Percentiles rank a stretch among this genome's conserved stretches.
Evolutionary conservation across 2,888 invertebrate genomes (phyloP).

Genomic region (Eupithecia subumbrata): DNA sequence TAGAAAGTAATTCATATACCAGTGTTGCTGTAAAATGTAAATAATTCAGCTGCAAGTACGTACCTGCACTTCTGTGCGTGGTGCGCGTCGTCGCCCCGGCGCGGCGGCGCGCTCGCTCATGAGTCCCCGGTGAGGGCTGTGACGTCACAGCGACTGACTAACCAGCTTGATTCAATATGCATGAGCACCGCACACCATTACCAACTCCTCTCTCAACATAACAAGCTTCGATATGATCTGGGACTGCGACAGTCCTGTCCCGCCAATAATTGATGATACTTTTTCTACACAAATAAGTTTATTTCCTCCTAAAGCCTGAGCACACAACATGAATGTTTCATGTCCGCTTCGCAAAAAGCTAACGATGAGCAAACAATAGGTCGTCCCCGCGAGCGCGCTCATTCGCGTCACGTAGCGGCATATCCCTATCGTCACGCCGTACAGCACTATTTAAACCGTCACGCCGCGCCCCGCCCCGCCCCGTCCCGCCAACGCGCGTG

Average conservation of each 20-base stretch:
- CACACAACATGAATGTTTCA: constrained; percentile 41
- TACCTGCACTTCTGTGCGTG: not conserved
- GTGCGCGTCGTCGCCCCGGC: not conserved
- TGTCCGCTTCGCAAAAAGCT: constrained; percentile 33
- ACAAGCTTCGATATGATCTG: not conserved
- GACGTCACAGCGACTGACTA: not conserved
- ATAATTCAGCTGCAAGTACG: not conserved
- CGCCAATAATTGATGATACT: constrained; percentile 11
- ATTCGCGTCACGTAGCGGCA: constrained; percentile 41
- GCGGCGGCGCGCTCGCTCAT: not conserved
- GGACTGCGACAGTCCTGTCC: not conserved
- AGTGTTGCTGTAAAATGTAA: not conserved
- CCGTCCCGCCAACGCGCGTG: constrained; percentile 6
- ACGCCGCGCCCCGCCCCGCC: constrained; percentile 18
- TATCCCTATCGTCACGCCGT: constrained; percentile 44
- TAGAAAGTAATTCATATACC: too few species aligned
- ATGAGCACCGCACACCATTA: not conserved
- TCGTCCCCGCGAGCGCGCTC: constrained; percentile 24
- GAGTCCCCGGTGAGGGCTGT: not conserved
- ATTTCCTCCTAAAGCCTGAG: constrained; percentile 21
- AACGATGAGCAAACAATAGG: constrained; percentile 29
- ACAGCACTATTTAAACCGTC: constrained; percentile 42
- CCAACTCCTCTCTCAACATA: not conserved
- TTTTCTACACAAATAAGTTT: constrained; percentile 18
- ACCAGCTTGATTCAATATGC: not conserved